Conservation (phyloP, 2,113 vertebrate genomes). For the Ailuropoda melanoleuca region DNA sequence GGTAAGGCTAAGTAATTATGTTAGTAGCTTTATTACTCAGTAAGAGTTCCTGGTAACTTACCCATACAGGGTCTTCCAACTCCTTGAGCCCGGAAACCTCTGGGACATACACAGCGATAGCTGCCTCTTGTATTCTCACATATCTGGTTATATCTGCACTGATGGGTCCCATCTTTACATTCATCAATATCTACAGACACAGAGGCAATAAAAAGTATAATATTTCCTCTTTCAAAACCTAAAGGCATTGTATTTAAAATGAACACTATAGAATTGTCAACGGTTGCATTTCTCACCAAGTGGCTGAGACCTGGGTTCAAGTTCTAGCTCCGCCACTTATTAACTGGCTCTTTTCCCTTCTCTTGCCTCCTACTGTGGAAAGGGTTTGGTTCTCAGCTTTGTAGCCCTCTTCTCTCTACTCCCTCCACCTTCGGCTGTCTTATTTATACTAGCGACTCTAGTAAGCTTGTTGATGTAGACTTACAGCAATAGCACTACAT, state of each 20-base stretch:
- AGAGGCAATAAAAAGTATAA: slow-evolving; percentile 38
- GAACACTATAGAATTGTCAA: background rate
- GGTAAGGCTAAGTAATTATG: background rate
- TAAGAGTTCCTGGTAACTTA: slow-evolving; percentile 81
- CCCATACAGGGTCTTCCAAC: slow-evolving; percentile 92
- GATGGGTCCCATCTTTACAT: slow-evolving; percentile 93
- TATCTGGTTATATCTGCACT: slow-evolving; percentile 96
- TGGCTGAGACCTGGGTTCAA: background rate
- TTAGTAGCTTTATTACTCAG: background rate
- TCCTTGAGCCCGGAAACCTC: slow-evolving; percentile 93
- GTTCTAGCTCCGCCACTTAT: background rate
- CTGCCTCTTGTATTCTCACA: slow-evolving; percentile 96
- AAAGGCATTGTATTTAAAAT: background rate
- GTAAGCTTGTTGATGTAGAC: background rate
- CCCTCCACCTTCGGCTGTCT: background rate
- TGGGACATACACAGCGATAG: slow-evolving; percentile 93
- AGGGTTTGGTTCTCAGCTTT: background rate
- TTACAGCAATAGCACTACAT: background rate
- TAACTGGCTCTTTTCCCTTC: background rate
- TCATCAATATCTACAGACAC: slow-evolving; percentile 92
- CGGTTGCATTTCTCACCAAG: background rate
- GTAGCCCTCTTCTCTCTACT: background rate
- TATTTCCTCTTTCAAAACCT: slow-evolving; percentile 8
- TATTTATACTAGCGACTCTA: background rate
- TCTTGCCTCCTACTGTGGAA: background rate